Percentiles rank a stretch among this genome's conserved stretches.
These are phyloP conservation scores for Deroplatys truncata DNA, from an alignment of 2,888 invertebrate genomes.

Conservation along the genomic window DNA sequence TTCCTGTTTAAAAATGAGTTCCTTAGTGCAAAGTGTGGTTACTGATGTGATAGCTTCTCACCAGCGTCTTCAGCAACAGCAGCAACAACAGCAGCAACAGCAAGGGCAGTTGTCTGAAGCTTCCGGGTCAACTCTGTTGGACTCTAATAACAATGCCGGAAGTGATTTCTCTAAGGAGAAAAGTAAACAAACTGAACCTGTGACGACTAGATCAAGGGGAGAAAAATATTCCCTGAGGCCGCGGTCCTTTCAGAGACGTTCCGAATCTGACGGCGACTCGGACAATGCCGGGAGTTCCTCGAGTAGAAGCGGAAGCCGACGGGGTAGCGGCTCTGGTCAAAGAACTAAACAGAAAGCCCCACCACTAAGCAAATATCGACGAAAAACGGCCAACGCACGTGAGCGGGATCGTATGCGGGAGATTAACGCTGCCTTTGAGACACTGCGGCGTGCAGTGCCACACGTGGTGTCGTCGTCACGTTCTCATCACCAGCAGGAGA, in stretches of 20 bases:
- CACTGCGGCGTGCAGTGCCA: slow-evolving; percentile 73
- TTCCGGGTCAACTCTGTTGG: neutral
- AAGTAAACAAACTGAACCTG: neutral
- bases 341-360: slow-evolving; percentile 52
- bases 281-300: neutral
- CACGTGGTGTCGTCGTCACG: slow-evolving; percentile 33
- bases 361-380: slow-evolving; percentile 79
- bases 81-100: neutral
- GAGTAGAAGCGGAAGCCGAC: neutral
- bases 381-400: slow-evolving; percentile 86
- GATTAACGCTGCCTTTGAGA: slow-evolving; percentile 85
- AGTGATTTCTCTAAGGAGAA: neutral
- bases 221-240: slow-evolving; percentile 67
- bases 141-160: neutral
- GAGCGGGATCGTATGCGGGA: slow-evolving; percentile 85
- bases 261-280: slow-evolving; percentile 36
- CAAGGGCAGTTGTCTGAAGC: neutral
- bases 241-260: slow-evolving; percentile 55
- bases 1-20: neutral
- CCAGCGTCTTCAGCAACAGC: neutral
- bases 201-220: slow-evolving; percentile 36
- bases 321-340: slow-evolving; percentile 29
- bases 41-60: neutral
- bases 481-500: slow-evolving; percentile 13
- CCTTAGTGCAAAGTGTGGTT: slow-evolving; percentile 7